Percentiles rank a stretch among this genome's conserved stretches.
Conservation (phyloP, 2,113 vertebrate species). For the Thomomys bottae region DNA sequence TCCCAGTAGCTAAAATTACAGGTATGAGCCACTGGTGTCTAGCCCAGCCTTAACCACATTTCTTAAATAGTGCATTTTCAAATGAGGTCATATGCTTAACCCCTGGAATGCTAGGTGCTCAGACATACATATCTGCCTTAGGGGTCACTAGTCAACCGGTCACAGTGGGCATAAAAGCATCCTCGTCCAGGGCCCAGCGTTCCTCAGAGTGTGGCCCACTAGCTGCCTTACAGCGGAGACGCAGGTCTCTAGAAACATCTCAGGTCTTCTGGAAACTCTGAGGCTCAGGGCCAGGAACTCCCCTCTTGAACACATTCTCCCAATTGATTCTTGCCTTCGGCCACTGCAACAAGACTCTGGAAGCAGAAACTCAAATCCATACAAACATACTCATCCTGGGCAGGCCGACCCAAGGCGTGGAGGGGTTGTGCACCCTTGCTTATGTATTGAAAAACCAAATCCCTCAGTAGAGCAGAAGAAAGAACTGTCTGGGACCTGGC, state of each 20-base stretch:
- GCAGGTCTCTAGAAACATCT: not conserved
- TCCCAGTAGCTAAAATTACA: too few relatives aligned
- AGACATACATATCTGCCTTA: not conserved
- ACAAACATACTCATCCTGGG: not conserved
- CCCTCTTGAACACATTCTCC: not conserved
- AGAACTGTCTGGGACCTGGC: not conserved
- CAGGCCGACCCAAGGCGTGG: not conserved
- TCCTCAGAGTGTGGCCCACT: not conserved
- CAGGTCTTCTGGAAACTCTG: not conserved
- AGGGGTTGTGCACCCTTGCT: not conserved
- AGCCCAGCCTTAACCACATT: too few relatives aligned
- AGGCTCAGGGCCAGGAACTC: not conserved
- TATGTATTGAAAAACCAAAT: not conserved
- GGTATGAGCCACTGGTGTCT: too few relatives aligned
- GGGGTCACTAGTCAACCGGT: not conserved
- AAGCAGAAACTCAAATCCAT: not conserved
- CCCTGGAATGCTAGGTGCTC: not conserved
- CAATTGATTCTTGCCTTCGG: not conserved
- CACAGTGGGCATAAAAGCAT: not conserved
- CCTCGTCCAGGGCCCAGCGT: not conserved
- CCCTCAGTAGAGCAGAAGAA: not conserved
- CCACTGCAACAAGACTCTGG: not conserved
- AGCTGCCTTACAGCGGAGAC: not conserved
- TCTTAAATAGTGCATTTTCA: constrained; percentile 11
- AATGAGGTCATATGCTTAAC: not conserved